Percentiles rank a stretch among this genome's conserved stretches.
These are phyloP conservation scores for Hiodon tergisus DNA, from an alignment of 2,113 vertebrate genomes.

Conservation along the genomic window DNA sequence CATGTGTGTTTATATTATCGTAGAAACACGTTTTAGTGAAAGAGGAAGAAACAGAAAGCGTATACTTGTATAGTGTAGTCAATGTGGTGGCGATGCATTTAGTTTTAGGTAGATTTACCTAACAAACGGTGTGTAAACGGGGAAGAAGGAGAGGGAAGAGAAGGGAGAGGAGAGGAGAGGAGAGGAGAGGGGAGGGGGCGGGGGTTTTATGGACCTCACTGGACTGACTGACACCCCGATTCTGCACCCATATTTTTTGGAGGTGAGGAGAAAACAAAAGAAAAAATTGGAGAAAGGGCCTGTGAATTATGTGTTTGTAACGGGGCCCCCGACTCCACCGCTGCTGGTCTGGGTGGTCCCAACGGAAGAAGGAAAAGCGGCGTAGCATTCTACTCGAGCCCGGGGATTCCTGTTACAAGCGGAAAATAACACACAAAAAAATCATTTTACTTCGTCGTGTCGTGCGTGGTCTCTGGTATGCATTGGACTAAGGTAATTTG, in stretches of 20 bases:
- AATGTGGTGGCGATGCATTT: constrained; percentile 17
- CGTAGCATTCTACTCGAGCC: constrained; percentile 12
- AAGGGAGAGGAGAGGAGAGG: constrained; percentile 6
- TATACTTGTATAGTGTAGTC: constrained; percentile 10
- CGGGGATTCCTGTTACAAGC: constrained; percentile 17
- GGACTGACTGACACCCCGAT: constrained; percentile 9
- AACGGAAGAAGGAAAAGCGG: constrained; percentile 13
- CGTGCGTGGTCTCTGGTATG: neutral
- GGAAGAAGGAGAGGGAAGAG: neutral
- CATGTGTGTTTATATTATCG: neutral
- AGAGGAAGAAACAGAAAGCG: neutral
- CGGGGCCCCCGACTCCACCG: constrained; percentile 9
- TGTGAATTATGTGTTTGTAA: constrained; percentile 21
- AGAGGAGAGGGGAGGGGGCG: neutral
- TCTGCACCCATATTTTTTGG: constrained; percentile 17
- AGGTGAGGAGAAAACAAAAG: constrained; percentile 24
- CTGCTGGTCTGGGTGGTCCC: constrained; percentile 19
- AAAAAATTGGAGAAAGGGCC: constrained; percentile 13
- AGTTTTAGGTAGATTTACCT: constrained; percentile 22
- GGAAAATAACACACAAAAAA: constrained; percentile 4
- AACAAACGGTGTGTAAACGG: constrained; percentile 18
- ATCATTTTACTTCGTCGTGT: constrained; percentile 1
- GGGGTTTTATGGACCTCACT: constrained; percentile 18
- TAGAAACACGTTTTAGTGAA: constrained; percentile 1
- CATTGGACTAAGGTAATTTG: neutral